phyloP scores from a whole-genome alignment of 2,797 vertebrate species.

The Kryptolebias ocellatus region DNA sequence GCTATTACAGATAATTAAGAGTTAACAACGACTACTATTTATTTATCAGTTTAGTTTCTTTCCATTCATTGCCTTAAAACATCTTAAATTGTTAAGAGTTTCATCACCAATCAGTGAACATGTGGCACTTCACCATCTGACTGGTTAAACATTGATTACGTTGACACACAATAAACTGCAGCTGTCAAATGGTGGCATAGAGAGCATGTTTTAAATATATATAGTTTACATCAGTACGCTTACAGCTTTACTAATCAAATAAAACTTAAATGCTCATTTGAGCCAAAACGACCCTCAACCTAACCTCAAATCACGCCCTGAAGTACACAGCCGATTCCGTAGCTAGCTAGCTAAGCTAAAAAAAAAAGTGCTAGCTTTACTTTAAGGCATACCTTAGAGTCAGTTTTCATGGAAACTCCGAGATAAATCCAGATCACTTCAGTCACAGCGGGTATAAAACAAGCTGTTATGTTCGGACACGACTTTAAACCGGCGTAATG shows the following conservation, averaged over 20 bases:
- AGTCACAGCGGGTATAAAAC: slow-evolving; percentile 3
- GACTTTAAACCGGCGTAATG: slow-evolving; percentile 12
- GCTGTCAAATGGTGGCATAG: neutral
- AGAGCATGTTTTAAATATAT: neutral
- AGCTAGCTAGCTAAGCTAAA: slow-evolving; percentile 55
- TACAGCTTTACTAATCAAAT: no score
- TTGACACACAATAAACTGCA: neutral
- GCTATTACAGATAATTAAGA: no score
- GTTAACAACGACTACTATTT: no score
- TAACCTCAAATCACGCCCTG: slow-evolving; percentile 74
- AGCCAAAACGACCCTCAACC: slow-evolving; percentile 63
- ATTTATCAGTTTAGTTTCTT: neutral
- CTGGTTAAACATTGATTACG: neutral
- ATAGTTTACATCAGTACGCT: accelerated
- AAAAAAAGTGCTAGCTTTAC: slow-evolving; percentile 31
- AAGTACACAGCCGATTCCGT: slow-evolving; percentile 36
- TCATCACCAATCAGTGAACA: neutral
- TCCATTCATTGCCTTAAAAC: neutral
- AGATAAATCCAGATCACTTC: slow-evolving; percentile 26
- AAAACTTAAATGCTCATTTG: neutral
- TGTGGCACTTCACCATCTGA: neutral
- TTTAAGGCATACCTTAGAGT: slow-evolving; percentile 59
- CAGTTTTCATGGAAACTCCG: slow-evolving; percentile 45
- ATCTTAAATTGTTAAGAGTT: no score
- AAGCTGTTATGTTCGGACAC: neutral